Evolutionary conservation across 2,113 vertebrate genomes (phyloP), one percentile per base, ranked within the genome.

Genomic region (Mustela nigripes): DNA sequence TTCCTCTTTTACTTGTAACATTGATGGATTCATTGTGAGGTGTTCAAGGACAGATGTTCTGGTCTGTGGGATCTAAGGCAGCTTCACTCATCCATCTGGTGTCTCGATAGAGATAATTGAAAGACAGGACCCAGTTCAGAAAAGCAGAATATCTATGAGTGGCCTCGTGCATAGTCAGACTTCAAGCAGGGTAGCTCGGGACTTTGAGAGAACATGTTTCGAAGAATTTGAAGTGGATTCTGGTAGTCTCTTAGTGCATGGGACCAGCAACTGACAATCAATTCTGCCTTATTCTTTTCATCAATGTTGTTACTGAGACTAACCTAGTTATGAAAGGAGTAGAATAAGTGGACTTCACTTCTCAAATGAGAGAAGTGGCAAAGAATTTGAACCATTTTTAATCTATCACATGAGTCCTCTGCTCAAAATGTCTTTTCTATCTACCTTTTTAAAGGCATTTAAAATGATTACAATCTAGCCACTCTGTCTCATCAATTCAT

Each of bases 31-130:
- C 16, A 7, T 1, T 65, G 3, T 18, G 8, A 36, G 8, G 16
- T 71, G 1, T 15, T 45, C 1, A 48, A 19, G 26, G 16, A 26
- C 4, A 73, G 31, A 16, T 10, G 0, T 12, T n/a, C 31, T n/a
- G 2, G 2, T 56, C 21, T 74, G 82, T 33, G 74, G 5, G 14
- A 21, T 45, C 2, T 4, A 4, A 6, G 3, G 7, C 33, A 82
- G 31, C 22, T 19, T 33, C 14, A 56, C 5, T 93, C 4, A 5
- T 5, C 5, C 33, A 7, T 48, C 26, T 89, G 28, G 12, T 7
- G 4, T 39, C 42, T 71, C 10, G 4, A 1, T 58, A 3, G 9
- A 36, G 18, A 73, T 0, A 48, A 28, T 2, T 1, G 11, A 56
- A 33, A 53, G 5, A 4, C 4, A 5, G 19, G 22, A 10, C 4